Base-by-base conservation (phyloP, 1,140 invertebrate genomes). In the Drosophila tristis region DNA sequence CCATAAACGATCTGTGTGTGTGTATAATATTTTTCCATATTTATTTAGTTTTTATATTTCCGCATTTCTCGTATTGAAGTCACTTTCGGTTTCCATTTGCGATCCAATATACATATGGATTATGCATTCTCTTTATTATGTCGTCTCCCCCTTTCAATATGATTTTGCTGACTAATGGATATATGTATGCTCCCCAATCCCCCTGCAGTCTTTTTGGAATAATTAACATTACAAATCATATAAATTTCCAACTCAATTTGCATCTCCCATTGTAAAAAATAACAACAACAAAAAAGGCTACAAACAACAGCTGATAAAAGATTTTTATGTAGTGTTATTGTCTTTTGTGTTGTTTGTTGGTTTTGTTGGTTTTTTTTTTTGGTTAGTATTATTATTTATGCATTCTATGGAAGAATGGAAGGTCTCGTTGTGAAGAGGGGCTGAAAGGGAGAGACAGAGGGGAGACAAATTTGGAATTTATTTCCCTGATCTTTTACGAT, bases 201-300 rank as follows among this genome's bases (percentile, higher is more conserved):
- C 61, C 3, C 42, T 73, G 35, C 47, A 51, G 48, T 54, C 62
- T 39, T 39, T 39, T 39, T 2, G 49, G 20, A 56, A 61, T 87
- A 82, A 87, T 89, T 89, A 87, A 82, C 84, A 89, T 89, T 89
- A 87, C 78, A 82, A 87, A 89, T 87, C 84, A 87, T 78, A 81
- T 82, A 80, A 77, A 63, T 58, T 78, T 68, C 35, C 59, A 61
- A 85, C 54, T 60, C 49, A 59, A 84, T 84, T 84, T 84, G 80
- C 80, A 84, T 84, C 67, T 39, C 35, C 61, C 60, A 84, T 84
- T 82, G 79, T 82, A 31, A 13, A 11, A 11, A 39, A 45, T 51
- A 61, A 64, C 15, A 58, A 51, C 15, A 61, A 25, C 31, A 59
- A 50, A 56, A 29, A 26, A 29, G 42, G 60, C 20, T 64, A 31